phyloP scores from a whole-genome alignment of 1,140 invertebrate species.

The Helicoverpa zea region DNA sequence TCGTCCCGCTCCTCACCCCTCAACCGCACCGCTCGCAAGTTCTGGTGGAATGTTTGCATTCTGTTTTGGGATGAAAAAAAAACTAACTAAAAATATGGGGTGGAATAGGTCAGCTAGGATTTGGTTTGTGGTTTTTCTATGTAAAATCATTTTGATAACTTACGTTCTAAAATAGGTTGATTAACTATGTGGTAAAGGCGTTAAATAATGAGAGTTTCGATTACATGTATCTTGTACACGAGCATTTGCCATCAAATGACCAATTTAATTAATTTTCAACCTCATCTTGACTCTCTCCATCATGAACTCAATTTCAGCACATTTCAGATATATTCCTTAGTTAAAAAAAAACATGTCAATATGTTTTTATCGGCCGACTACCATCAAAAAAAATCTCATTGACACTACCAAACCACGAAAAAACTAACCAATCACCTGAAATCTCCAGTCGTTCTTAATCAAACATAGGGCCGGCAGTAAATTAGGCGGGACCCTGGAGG shows the following conservation, averaged over 20 bases:
- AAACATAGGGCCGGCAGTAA: not conserved
- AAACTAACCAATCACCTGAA: conserved; percentile 3
- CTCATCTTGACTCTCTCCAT: no score
- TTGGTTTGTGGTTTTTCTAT: not conserved
- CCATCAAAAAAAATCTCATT: not conserved
- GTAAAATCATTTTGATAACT: no score
- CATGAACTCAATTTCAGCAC: no score
- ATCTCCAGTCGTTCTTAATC: conserved; percentile 24
- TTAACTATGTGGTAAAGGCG: not conserved
- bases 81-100: conserved; percentile 23
- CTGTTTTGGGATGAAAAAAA: conserved; percentile 33
- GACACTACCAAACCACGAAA: not conserved
- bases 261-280: not conserved
- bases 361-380: no score
- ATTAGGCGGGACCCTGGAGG: not conserved
- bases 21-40: conserved; percentile 46
- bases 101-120: conserved; percentile 20
- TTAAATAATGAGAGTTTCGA: not conserved
- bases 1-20: not conserved
- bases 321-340: no score
- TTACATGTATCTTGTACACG: not conserved
- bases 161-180: no score
- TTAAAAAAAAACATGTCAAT: no score
- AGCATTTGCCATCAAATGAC: not conserved
- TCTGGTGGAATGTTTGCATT: conserved; percentile 46